Base-by-base conservation (phyloP, 2,888 invertebrate genomes). In the Argyresthia goedartella region DNA sequence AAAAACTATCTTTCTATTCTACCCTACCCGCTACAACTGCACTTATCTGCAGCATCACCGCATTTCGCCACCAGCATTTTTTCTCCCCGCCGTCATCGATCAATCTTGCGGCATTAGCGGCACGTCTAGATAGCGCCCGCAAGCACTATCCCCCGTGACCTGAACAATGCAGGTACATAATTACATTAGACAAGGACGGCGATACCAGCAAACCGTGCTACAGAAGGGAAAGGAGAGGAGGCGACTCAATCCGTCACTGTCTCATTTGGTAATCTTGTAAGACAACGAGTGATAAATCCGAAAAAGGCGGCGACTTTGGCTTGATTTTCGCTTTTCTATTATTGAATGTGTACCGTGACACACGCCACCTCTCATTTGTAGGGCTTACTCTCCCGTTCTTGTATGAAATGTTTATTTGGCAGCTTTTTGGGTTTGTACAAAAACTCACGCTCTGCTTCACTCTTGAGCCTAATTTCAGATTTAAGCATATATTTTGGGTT, bases 181-280 rank as follows among this genome's bases (percentile, higher is more conserved):
- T 84, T 84, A 80, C 73, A 67, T 56, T 60, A 59, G 54, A 47
- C 71, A 52, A 58, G 15, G 66, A 78, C 56, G 48, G 68, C 62
- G 73, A 73, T 36, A 56, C 56, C 51, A 65, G 46, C 50, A 8
- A 42, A 50, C 49, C 43, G 13, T 39, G 11, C 33, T 8, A 49
- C 51, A 47, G 8, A 67, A 59, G 64, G 67, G 80, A 55, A 59
- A 62, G 59, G 76, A 56, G 55, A 54, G 51, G 55, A 57, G 63
- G 65, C 61, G 66, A 81, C 81, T 80, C 81, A 81, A 85, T 84
- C 76, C 69, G 79, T 85, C 84, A 84, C 72, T 80, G 84, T 85
- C 82, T 73, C 69, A 70, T 80, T 67, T 66, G 65, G 76, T 85
- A 82, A 82, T 84, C 85, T 81, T 75, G 76, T 76, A 73, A 73